phyloP scores from a whole-genome alignment of 2,888 invertebrate genomes.

The Schrankia costaestrigalis region DNA sequence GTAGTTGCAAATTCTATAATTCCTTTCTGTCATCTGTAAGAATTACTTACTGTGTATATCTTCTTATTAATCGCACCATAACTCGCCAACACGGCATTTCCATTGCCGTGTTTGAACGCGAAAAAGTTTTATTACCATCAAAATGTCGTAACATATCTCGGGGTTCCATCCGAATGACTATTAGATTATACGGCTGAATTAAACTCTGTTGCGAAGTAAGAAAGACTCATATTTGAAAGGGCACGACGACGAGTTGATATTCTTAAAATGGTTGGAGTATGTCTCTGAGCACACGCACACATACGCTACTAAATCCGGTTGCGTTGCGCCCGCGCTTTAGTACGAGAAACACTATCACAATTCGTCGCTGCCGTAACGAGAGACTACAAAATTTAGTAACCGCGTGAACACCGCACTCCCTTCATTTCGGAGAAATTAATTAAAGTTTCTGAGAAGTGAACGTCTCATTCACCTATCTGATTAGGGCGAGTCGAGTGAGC shows the following conservation, averaged over 20 bases:
- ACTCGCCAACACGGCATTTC: constrained; percentile 39
- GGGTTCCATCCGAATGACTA: constrained; percentile 29
- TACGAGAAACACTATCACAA: constrained; percentile 51
- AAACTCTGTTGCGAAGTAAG: constrained; percentile 30
- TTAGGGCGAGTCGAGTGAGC: constrained; percentile 38
- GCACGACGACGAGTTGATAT: constrained; percentile 24
- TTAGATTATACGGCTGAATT: constrained; percentile 29
- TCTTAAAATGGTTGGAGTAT: constrained; percentile 37
- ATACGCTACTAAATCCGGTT: constrained; percentile 49
- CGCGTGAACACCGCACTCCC: constrained; percentile 46
- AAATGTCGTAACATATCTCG: constrained; percentile 36
- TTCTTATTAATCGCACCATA: constrained; percentile 35
- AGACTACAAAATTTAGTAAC: constrained; percentile 55
- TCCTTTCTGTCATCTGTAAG: constrained; percentile 23
- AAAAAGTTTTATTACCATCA: constrained; percentile 41
- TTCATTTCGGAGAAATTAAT: constrained; percentile 69
- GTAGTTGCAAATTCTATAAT: constrained; percentile 26
- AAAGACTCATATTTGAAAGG: constrained; percentile 36
- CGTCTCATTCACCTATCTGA: constrained; percentile 61
- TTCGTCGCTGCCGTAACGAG: constrained; percentile 51
- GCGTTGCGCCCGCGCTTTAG: constrained; percentile 47
- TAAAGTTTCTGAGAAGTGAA: constrained; percentile 62
- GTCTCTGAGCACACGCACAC: constrained; percentile 40
- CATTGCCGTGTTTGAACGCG: constrained; percentile 39
- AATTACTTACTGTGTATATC: constrained; percentile 25